Evolutionary conservation across 2,888 invertebrate species (phyloP).

Genomic region (Neoaliturus tenellus): DNA sequence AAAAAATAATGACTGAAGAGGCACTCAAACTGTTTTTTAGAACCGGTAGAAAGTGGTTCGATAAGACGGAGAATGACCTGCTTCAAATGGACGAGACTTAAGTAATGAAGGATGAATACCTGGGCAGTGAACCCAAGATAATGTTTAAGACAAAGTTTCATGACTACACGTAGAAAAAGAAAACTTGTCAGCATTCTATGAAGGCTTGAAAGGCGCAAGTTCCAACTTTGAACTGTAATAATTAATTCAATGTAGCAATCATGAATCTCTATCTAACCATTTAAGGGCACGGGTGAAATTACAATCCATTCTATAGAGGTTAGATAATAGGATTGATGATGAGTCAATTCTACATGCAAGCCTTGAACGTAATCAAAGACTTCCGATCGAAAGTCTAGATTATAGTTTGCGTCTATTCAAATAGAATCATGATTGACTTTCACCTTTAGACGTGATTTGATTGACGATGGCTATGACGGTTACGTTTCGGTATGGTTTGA

Average conservation of each 20-base stretch:
- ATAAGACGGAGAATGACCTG: slow-evolving; percentile 17
- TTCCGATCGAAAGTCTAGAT: not conserved
- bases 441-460: slow-evolving; percentile 11
- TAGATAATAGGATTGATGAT: slow-evolving; percentile 19
- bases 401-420: slow-evolving; percentile 2
- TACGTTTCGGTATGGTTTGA: too few species aligned
- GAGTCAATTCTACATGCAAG: not conserved
- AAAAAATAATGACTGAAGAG: too few species aligned
- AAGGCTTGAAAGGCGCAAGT: too few species aligned
- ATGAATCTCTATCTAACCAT: too few species aligned
- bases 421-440: slow-evolving; percentile 29
- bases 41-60: slow-evolving; percentile 22
- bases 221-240: too few species aligned
- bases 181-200: too few species aligned
- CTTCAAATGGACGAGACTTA: not conserved
- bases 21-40: too few species aligned
- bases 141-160: too few species aligned
- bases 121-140: too few species aligned
- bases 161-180: too few species aligned
- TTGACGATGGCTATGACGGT: not conserved
- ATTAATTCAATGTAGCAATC: too few species aligned
- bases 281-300: too few species aligned
- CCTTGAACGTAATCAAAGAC: slow-evolving; percentile 8
- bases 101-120: not conserved
- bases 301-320: not conserved